Evolutionary conservation across 2,113 vertebrate genomes (phyloP).

Genomic region (Dunckerocampus dactyliophorus): DNA sequence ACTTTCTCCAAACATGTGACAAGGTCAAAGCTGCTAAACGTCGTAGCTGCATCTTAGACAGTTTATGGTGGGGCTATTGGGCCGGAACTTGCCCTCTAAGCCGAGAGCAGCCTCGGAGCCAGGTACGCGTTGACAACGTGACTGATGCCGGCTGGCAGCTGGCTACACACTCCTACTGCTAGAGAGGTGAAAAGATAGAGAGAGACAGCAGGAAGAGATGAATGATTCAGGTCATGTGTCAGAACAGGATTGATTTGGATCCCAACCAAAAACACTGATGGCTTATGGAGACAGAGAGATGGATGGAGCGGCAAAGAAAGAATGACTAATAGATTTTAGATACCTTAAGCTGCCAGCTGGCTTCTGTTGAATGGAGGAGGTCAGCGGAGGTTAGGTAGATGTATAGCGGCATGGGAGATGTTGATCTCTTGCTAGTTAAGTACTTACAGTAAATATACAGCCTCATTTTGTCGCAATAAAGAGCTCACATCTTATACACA

Average conservation of each 20-base stretch:
- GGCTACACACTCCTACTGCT: slow-evolving; percentile 66
- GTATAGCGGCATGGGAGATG: slow-evolving; percentile 8
- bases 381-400: slow-evolving; percentile 19
- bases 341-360: slow-evolving; percentile 58
- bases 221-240: slow-evolving; percentile 65
- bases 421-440: slow-evolving; percentile 33
- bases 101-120: slow-evolving; percentile 53
- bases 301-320: slow-evolving; percentile 52
- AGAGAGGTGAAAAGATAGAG: slow-evolving; percentile 59
- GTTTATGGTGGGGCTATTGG: slow-evolving; percentile 37
- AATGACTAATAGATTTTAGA: slow-evolving; percentile 69
- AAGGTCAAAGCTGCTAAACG: slow-evolving; percentile 29
- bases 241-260: slow-evolving; percentile 71
- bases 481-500: slow-evolving; percentile 24
- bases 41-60: slow-evolving; percentile 32
- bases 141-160: slow-evolving; percentile 69
- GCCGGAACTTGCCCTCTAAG: slow-evolving; percentile 48
- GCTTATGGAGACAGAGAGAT: slow-evolving; percentile 65
- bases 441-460: slow-evolving; percentile 10
- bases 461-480: slow-evolving; percentile 33
- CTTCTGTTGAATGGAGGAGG: slow-evolving; percentile 47
- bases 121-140: slow-evolving; percentile 65
- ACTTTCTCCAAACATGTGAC: slow-evolving; percentile 1
- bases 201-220: slow-evolving; percentile 60
- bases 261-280: slow-evolving; percentile 70